Conservation (phyloP, 2,888 invertebrate genomes). For the Candidula unifasciata region DNA sequence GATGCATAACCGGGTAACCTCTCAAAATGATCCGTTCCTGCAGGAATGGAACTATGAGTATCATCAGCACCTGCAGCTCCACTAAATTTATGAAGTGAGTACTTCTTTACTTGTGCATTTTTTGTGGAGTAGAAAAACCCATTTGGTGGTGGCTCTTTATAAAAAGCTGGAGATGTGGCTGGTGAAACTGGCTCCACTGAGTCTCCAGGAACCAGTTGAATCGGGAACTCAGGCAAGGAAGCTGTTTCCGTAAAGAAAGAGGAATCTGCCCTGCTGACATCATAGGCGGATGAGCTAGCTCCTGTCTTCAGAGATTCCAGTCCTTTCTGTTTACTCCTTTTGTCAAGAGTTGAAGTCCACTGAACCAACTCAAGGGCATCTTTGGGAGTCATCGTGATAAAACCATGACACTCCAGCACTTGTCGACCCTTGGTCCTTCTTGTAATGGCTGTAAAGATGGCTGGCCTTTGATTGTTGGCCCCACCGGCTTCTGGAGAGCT, state of each 20-base stretch:
- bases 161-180: slow-evolving; percentile 65
- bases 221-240: slow-evolving; percentile 52
- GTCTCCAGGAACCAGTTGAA: slow-evolving; percentile 60
- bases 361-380: slow-evolving; percentile 98
- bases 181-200: neutral
- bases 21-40: slow-evolving; percentile 22
- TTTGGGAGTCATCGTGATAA: slow-evolving; percentile 84
- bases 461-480: slow-evolving; percentile 68
- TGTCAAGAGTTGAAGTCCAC: slow-evolving; percentile 80
- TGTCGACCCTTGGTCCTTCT: slow-evolving; percentile 74
- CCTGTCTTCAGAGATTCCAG: neutral
- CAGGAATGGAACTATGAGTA: neutral
- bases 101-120: slow-evolving; percentile 68
- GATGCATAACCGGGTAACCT: slow-evolving; percentile 22
- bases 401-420: slow-evolving; percentile 77
- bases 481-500: slow-evolving; percentile 69
- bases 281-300: slow-evolving; percentile 7
- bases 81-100: slow-evolving; percentile 63
- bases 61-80: slow-evolving; percentile 13
- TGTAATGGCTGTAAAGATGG: slow-evolving; percentile 76
- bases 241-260: slow-evolving; percentile 35
- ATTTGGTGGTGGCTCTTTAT: slow-evolving; percentile 68
- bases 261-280: slow-evolving; percentile 13
- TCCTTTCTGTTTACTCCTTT: slow-evolving; percentile 49
- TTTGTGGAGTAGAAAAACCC: slow-evolving; percentile 74